phyloP scores from a whole-genome alignment of 1,140 invertebrate species.

The Monochamus saltuarius region DNA sequence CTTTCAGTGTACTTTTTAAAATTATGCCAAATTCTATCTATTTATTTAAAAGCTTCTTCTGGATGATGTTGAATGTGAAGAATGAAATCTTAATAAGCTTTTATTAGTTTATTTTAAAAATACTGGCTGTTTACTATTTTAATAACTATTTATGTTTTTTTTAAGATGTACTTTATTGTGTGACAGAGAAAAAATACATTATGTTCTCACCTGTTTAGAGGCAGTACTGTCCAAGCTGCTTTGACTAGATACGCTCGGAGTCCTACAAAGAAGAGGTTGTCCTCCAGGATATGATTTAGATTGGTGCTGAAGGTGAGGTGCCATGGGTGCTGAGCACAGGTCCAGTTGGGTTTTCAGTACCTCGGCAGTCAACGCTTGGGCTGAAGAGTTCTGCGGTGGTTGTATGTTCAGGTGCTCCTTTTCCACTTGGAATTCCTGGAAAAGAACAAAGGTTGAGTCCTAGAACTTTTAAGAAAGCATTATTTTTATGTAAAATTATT shows the following conservation, averaged over 20 bases:
- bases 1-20: no score
- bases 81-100: no score
- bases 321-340: constrained; percentile 49
- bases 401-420: constrained; percentile 65
- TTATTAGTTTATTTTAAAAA: no score
- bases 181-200: no score
- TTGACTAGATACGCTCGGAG: constrained; percentile 78
- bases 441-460: constrained; percentile 15
- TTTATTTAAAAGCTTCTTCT: no score
- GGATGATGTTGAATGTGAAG: no score
- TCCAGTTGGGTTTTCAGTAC: constrained; percentile 54
- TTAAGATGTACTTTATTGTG: no score
- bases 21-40: no score
- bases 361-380: constrained; percentile 50
- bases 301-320: constrained; percentile 53
- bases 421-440: constrained; percentile 65
- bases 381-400: constrained; percentile 49
- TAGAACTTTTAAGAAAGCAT: no score
- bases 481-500: no score
- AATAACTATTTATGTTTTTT: no score
- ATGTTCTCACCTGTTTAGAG: constrained; percentile 60
- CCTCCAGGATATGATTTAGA: constrained; percentile 55
- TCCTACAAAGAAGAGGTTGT: constrained; percentile 60
- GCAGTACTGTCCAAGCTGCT: constrained; percentile 73
- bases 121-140: no score